These are phyloP conservation scores for Irena cyanogastra DNA, from an alignment of 2,113 vertebrate species.

Conservation along the genomic window DNA sequence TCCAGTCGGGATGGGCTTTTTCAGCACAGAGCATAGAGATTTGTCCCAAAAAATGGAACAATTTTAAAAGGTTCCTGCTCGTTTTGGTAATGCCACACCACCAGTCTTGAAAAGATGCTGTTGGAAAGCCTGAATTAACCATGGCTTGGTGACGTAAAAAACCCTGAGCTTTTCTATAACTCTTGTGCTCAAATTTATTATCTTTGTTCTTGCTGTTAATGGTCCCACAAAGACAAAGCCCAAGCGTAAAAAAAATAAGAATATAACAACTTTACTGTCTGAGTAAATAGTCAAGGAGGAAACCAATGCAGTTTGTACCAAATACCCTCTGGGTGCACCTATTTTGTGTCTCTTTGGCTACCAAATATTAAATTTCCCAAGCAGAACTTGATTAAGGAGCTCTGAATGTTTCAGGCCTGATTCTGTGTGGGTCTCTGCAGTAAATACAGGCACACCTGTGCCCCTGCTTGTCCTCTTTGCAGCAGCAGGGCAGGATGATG, in stretches of 20 bases:
- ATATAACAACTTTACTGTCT: neutral
- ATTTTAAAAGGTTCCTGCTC: neutral
- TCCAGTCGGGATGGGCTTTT: neutral
- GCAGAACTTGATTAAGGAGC: neutral
- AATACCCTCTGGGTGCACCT: neutral
- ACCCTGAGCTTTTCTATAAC: neutral
- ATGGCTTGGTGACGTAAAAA: neutral
- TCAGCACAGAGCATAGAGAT: fast-evolving
- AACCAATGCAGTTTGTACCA: neutral
- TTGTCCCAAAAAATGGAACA: neutral
- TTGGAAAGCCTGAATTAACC: neutral
- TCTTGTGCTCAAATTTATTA: neutral
- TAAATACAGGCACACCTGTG: neutral
- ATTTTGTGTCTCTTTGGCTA: neutral
- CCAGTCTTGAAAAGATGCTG: neutral
- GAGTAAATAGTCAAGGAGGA: neutral
- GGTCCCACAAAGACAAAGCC: neutral
- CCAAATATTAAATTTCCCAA: neutral
- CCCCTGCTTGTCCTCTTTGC: neutral
- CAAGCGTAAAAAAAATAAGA: neutral
- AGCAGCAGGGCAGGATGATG: fast-evolving
- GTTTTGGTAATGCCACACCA: neutral
- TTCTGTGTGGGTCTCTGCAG: fast-evolving
- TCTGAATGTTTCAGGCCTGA: neutral
- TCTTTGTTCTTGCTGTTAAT: neutral